phyloP scores from a whole-genome alignment of 2,888 invertebrate species.

The Scaptomyza parva region DNA sequence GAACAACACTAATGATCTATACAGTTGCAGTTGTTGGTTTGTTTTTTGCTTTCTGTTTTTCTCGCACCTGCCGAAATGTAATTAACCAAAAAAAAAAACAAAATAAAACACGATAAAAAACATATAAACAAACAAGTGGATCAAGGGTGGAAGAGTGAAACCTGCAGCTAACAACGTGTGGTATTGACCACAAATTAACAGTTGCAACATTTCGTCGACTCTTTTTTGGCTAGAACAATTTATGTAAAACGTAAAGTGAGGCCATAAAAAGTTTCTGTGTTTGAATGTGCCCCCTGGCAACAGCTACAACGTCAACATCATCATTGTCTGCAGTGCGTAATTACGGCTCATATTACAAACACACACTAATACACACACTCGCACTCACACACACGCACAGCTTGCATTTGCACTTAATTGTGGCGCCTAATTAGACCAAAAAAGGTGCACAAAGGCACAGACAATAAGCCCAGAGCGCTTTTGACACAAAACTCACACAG shows the following conservation, averaged over 20 bases:
- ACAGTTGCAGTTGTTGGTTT: slow-evolving; percentile 27
- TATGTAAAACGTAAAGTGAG: slow-evolving; percentile 56
- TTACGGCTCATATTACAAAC: slow-evolving; percentile 73
- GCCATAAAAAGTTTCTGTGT: slow-evolving; percentile 54
- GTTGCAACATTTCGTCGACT: slow-evolving; percentile 65
- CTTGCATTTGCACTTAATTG: slow-evolving; percentile 78
- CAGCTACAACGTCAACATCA: slow-evolving; percentile 9
- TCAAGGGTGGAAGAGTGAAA: slow-evolving; percentile 30
- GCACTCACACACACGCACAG: slow-evolving; percentile 11
- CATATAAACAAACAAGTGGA: slow-evolving; percentile 47
- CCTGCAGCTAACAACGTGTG: slow-evolving; percentile 41
- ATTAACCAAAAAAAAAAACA: slow-evolving; percentile 50
- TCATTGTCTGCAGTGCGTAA: slow-evolving; percentile 71
- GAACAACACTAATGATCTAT: slow-evolving; percentile 50
- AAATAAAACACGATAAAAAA: slow-evolving; percentile 13
- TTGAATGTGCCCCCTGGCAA: slow-evolving; percentile 23
- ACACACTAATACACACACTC: slow-evolving; percentile 16
- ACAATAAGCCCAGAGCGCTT: slow-evolving; percentile 65
- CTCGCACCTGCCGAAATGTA: slow-evolving; percentile 63
- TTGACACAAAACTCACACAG: too few species aligned
- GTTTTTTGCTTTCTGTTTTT: slow-evolving; percentile 25
- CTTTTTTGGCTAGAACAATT: slow-evolving; percentile 56
- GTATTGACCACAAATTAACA: slow-evolving; percentile 81
- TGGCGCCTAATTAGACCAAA: slow-evolving; percentile 80
- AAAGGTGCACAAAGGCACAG: slow-evolving; percentile 69